Percentiles rank a stretch among this genome's conserved stretches.
These are phyloP conservation scores for Pterostichus madidus DNA, from an alignment of 2,888 invertebrate species.

Conservation along the genomic window DNA sequence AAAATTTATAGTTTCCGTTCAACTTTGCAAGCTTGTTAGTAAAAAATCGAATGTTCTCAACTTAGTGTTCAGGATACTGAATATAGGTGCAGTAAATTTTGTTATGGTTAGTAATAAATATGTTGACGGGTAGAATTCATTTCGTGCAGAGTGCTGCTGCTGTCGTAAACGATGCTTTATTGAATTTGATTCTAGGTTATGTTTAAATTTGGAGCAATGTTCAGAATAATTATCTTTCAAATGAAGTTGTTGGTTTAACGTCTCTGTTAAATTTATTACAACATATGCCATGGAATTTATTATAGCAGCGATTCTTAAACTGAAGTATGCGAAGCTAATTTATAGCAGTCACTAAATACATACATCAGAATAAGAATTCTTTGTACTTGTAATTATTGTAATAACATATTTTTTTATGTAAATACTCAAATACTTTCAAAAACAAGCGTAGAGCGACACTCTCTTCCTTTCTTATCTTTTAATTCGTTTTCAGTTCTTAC, in stretches of 20 bases:
- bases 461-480: no score
- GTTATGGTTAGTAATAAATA: constrained; percentile 46
- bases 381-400: no score
- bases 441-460: no score
- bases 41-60: constrained; percentile 18
- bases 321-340: no score
- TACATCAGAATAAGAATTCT: no score
- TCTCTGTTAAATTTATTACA: neutral
- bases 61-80: constrained; percentile 25
- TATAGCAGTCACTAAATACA: no score
- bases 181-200: constrained; percentile 36
- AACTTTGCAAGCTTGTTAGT: constrained; percentile 29
- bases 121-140: constrained; percentile 45
- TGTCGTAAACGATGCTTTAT: constrained; percentile 46
- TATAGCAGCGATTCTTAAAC: no score
- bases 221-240: constrained; percentile 29
- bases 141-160: constrained; percentile 24
- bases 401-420: no score
- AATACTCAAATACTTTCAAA: no score
- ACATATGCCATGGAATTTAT: no score
- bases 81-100: constrained; percentile 35
- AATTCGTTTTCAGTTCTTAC: no score
- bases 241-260: constrained; percentile 21
- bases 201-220: constrained; percentile 23
- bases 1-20: neutral